A percentile compares a stretch with the other conserved stretches of the same genome.
These are phyloP conservation scores for Harpegnathos saltator DNA, from an alignment of 1,140 invertebrate genomes.

Conservation along the genomic window DNA sequence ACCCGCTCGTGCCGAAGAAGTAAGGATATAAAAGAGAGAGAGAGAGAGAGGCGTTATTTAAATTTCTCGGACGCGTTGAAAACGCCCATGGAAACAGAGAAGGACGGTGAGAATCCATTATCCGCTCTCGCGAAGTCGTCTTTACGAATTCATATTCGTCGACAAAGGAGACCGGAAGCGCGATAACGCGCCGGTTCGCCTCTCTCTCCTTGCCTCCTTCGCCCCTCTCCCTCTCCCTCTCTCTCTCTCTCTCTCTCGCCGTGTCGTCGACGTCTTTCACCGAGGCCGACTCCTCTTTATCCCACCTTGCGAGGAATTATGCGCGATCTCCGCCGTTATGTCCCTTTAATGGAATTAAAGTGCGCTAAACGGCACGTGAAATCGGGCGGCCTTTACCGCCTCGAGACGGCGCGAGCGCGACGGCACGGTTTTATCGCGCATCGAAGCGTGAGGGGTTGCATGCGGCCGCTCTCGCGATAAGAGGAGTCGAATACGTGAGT, in stretches of 20 bases:
- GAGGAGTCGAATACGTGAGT: constrained; percentile 59
- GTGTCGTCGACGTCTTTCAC: constrained; percentile 19
- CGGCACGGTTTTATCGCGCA: constrained; percentile 63
- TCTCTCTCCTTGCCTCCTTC: constrained; percentile 1
- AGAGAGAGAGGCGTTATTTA: constrained; percentile 30
- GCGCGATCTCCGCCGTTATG: constrained; percentile 62
- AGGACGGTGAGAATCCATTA: constrained; percentile 22
- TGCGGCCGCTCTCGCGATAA: constrained; percentile 59
- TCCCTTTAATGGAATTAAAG: constrained; percentile 77
- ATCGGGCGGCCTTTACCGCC: constrained; percentile 63
- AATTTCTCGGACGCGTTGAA: constrained; percentile 50
- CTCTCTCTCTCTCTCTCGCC: not conserved
- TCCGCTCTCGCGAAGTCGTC: constrained; percentile 9
- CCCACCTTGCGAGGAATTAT: constrained; percentile 62
- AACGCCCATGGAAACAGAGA: constrained; percentile 16
- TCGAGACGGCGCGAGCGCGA: constrained; percentile 23
- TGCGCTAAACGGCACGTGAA: constrained; percentile 77
- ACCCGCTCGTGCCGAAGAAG: not conserved
- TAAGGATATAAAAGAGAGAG: too few relatives aligned
- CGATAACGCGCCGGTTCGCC: constrained; percentile 22
- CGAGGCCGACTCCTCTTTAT: constrained; percentile 64
- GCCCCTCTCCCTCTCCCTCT: constrained; percentile 24
- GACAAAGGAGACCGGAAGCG: constrained; percentile 10
- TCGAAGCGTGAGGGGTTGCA: constrained; percentile 55
- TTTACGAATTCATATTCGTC: constrained; percentile 41